Base-by-base conservation (phyloP, 2,797 vertebrate genomes). In the Clamator glandarius region DNA sequence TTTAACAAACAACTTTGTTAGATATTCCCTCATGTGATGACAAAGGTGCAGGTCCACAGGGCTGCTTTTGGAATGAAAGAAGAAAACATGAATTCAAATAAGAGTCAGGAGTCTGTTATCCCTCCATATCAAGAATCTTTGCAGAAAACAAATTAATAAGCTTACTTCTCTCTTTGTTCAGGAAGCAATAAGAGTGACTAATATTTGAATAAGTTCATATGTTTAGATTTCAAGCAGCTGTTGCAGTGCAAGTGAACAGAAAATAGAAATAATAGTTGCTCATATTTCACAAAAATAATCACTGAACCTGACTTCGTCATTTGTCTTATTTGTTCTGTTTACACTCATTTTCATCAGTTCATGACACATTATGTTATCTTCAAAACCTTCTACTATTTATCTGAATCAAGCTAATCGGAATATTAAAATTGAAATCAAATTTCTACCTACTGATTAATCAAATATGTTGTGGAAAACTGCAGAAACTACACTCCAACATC, bases 351-450 rank as follows among this genome's bases (percentile, higher is more conserved):
- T 90, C 55, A 91, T 82, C 73, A 89, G 69, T 68, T 94, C 77
- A 74, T 26, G 77, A 29, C 87, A 79, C 5, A 1, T n/a, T 66
- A 39, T 52, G 28, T 77, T 81, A 95, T 26, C 86, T 88, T 90
- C 85, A 92, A 55, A 84, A 90, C 58, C 76, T 94, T 93, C 76
- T 73, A 73, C 87, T 79, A 90, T 89, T 97, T 88, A 94, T 84
- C 54, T 73, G 68, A 93, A 91, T 74, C 51, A 70, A 81, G 21
- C 31, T 78, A 68, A 87, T 94, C 28, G 8, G 78, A 96, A 67
- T 44, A 84, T 73, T 91, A 89, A 96, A 94, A 92, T 87, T 80
- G 92, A 89, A 96, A 94, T 14, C 23, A 59, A 94, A 89, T 54
- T 91, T 44, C 33, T 85, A 92, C 29, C 78, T 73, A 48, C 73